Percentiles rank a stretch among this genome's conserved stretches.
Conservation (phyloP, 2,113 vertebrate species). For the Lagopus muta region DNA sequence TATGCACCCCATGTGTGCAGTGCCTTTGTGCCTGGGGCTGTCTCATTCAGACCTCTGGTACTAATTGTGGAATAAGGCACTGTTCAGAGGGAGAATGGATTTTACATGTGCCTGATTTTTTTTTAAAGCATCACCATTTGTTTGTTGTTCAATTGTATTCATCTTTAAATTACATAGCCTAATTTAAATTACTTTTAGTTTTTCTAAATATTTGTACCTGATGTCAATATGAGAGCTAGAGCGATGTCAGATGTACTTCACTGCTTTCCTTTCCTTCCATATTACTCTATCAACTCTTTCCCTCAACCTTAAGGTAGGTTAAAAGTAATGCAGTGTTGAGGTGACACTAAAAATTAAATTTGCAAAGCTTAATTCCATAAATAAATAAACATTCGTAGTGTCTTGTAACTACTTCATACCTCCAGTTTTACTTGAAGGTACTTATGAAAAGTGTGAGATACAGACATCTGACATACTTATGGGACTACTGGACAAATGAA, state of each 20-base stretch:
- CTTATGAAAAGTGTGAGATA: neutral
- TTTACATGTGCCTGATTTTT: neutral
- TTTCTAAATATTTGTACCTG: neutral
- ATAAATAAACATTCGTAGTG: neutral
- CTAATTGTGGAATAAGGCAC: neutral
- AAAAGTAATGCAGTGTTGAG: neutral
- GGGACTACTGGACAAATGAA: neutral
- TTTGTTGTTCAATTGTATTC: neutral
- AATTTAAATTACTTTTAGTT: neutral
- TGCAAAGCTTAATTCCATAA: neutral
- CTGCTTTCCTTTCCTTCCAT: neutral
- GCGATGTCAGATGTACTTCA: neutral
- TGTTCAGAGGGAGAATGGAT: neutral
- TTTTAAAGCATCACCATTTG: neutral
- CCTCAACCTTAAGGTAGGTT: neutral
- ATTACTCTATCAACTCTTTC: neutral
- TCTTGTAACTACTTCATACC: neutral
- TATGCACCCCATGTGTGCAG: accelerated
- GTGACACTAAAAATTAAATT: neutral
- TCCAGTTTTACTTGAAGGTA: neutral
- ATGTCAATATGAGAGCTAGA: neutral
- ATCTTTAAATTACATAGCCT: neutral
- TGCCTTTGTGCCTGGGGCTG: neutral
- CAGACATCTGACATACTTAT: neutral
- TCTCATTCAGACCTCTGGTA: neutral